Evolutionary conservation across 2,888 invertebrate species (phyloP), one percentile per base, ranked within the genome.

Genomic region (Acleris literana): DNA sequence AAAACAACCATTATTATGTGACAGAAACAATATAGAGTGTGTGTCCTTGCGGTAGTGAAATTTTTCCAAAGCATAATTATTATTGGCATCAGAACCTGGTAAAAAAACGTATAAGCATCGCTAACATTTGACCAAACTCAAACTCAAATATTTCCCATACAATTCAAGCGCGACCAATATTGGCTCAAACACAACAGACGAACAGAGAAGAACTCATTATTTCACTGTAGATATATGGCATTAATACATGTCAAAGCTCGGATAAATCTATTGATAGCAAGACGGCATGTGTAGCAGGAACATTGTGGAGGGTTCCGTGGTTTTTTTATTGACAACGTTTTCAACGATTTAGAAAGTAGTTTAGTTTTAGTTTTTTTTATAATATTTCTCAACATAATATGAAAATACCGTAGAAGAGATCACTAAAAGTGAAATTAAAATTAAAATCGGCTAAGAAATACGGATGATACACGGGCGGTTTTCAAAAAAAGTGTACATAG

Each of bases 191-290:
- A 61, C 51, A 60, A 55, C 65, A 65, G 51, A 65, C 59, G 51
- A 61, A 61, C 49, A 29, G 25, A 46, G 57, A 48, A 58, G 61
- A 66, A 57, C 61, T 66, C 66, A 66, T 66, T 62, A 66, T 66
- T 66, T 52, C 56, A 25, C 57, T 62, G 62, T 62, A 66, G 66
- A 66, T 66, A 57, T 66, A 66, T 66, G 66, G 66, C 57, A 57
- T 66, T 66, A 66, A 66, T 66, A 66, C 66, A 62, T 66, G 66
- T 66, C 66, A 62, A 66, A 66, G 62, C 61, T 52, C 22, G 53
- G 66, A 66, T 66, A 66, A 62, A 66, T 62, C 56, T 66, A 66
- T 57, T 57, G 62, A 66, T 62, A 57, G 46, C 62, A 18, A 48
- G 49, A 39, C 29, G 43, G 29, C 44, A 66, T 53, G 18, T 51